phyloP scores from a whole-genome alignment of 2,797 vertebrate genomes.

The Carcharodon carcharias region DNA sequence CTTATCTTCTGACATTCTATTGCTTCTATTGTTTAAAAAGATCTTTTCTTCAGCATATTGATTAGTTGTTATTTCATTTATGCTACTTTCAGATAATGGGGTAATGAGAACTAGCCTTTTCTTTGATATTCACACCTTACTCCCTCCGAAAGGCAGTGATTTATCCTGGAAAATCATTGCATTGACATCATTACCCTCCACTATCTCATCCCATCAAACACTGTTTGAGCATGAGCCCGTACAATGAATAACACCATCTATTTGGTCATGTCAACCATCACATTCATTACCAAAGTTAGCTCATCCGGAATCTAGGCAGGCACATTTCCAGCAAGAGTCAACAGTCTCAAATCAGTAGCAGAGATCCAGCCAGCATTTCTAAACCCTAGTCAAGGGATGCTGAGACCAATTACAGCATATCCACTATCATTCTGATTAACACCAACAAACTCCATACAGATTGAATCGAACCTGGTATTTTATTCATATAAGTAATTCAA shows the following conservation, averaged over 20 bases:
- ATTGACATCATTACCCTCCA: neutral
- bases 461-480: neutral
- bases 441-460: neutral
- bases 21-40: neutral
- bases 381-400: neutral
- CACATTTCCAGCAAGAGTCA: neutral
- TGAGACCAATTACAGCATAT: slow-evolving; percentile 2
- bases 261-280: neutral
- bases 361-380: neutral
- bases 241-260: neutral
- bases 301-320: neutral
- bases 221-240: neutral
- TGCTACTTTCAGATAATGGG: neutral
- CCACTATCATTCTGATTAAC: neutral
- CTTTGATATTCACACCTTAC: neutral
- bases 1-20: neutral
- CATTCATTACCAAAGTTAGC: neutral
- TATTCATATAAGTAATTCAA: neutral
- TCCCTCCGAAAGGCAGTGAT: neutral
- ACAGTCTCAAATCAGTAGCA: neutral
- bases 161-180: neutral
- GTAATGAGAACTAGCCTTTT: neutral
- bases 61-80: neutral
- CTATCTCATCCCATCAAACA: neutral
- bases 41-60: neutral